phyloP scores from a whole-genome alignment of 2,113 vertebrate genomes.

The Hemibagrus wyckioides region DNA sequence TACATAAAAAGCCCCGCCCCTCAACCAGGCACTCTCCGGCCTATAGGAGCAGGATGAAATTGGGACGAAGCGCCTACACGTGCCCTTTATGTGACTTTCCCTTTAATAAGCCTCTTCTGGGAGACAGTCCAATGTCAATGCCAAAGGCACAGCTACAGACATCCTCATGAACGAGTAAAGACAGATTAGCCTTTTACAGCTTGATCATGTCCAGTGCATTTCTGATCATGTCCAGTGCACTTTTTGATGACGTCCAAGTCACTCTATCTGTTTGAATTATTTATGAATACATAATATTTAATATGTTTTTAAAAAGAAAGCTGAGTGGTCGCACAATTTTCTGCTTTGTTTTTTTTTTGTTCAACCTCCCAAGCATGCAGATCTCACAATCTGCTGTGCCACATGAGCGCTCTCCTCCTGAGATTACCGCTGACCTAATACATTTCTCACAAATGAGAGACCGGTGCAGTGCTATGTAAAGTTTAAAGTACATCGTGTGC shows the following conservation, averaged over 20 bases:
- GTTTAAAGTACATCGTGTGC: not conserved
- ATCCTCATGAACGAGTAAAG: slow-evolving; percentile 26
- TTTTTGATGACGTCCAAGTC: not conserved
- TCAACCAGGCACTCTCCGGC: slow-evolving; percentile 10
- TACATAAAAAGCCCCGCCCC: slow-evolving; percentile 23
- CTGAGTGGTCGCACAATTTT: not conserved
- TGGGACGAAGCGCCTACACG: slow-evolving; percentile 53
- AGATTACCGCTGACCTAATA: not conserved
- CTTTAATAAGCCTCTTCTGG: slow-evolving; percentile 54
- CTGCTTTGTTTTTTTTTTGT: not conserved
- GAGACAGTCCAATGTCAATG: slow-evolving; percentile 58
- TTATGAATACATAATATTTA: not conserved
- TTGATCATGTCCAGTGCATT: not conserved
- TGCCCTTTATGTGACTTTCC: slow-evolving; percentile 50
- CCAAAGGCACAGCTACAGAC: slow-evolving; percentile 45
- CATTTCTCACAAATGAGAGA: slow-evolving; percentile 1
- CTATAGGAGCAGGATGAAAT: slow-evolving; percentile 48
- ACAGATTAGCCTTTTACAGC: slow-evolving; percentile 28
- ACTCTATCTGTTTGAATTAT: not conserved
- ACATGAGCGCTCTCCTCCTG: not conserved
- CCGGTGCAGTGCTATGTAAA: not conserved
- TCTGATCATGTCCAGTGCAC: not conserved
- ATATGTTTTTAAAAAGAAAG: not conserved
- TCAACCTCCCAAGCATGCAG: not conserved
- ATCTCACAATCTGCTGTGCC: slow-evolving; percentile 9